These are phyloP conservation scores for Nomia melanderi DNA, from an alignment of 1,140 invertebrate genomes.

Conservation along the genomic window DNA sequence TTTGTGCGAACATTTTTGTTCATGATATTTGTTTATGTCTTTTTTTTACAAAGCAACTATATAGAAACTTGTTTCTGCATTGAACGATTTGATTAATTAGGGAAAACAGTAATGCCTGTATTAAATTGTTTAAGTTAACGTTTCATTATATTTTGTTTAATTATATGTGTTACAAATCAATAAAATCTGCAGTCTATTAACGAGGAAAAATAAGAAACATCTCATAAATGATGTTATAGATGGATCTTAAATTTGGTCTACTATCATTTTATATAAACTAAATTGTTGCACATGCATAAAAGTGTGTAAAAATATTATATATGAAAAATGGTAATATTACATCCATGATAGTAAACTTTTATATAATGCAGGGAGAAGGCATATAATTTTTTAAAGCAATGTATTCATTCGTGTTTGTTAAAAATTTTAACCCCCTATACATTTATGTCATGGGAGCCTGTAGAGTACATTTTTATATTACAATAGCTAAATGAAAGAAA, in stretches of 20 bases:
- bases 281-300: background rate
- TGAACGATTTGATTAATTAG: too few species aligned
- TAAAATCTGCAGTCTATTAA: background rate
- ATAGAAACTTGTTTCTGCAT: too few species aligned
- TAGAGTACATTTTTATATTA: conserved; percentile 21
- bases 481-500: background rate
- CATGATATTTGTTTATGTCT: too few species aligned
- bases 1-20: too few species aligned
- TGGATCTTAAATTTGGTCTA: background rate
- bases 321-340: background rate
- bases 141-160: too few species aligned
- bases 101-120: too few species aligned
- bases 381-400: background rate
- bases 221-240: background rate
- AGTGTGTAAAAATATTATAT: background rate
- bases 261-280: background rate
- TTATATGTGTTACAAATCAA: too few species aligned
- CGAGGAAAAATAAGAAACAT: background rate
- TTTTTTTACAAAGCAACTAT: too few species aligned
- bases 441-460: background rate
- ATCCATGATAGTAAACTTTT: background rate
- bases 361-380: background rate
- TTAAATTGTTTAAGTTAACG: too few species aligned
- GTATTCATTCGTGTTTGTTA: background rate
- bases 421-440: background rate